A percentile compares a stretch with the other conserved stretches of the same genome.
Evolutionary conservation across 2,797 vertebrate genomes (phyloP).

Genomic region (Parotocinclus haroldoi): DNA sequence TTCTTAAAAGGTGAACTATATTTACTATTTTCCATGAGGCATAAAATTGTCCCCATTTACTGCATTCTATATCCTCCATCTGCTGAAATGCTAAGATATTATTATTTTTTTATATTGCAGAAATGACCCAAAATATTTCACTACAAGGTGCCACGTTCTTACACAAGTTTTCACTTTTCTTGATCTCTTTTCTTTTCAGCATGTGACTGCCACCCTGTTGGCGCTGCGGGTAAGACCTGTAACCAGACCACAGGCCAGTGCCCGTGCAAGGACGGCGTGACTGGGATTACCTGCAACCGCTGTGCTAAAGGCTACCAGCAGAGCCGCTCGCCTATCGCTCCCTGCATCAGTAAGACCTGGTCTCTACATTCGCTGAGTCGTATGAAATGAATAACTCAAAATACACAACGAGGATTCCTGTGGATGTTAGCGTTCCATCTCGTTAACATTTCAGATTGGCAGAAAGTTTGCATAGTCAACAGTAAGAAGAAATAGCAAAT

Average conservation of each 20-base stretch:
- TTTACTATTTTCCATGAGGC: too few relatives aligned
- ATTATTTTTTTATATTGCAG: too few relatives aligned
- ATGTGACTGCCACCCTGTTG: constrained; percentile 93
- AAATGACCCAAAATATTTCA: too few relatives aligned
- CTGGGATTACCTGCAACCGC: constrained; percentile 94
- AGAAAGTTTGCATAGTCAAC: background rate
- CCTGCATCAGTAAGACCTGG: constrained; percentile 85
- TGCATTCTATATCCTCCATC: too few relatives aligned
- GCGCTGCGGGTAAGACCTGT: constrained; percentile 93
- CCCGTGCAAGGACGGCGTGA: constrained; percentile 94
- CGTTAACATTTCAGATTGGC: background rate
- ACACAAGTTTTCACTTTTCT: background rate
- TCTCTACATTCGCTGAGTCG: background rate
- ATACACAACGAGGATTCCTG: too few relatives aligned
- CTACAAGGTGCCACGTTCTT: too few relatives aligned
- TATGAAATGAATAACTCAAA: background rate
- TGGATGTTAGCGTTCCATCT: background rate
- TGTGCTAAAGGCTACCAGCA: constrained; percentile 98
- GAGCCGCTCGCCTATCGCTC: constrained; percentile 93
- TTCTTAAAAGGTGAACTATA: too few relatives aligned
- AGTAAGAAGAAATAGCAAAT: background rate
- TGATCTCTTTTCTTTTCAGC: constrained; percentile 67
- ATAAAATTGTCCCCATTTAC: too few relatives aligned
- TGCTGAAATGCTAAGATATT: too few relatives aligned
- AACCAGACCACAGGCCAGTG: constrained; percentile 97